Conservation (phyloP, 2,797 vertebrate species). For the Ceryle rudis region DNA sequence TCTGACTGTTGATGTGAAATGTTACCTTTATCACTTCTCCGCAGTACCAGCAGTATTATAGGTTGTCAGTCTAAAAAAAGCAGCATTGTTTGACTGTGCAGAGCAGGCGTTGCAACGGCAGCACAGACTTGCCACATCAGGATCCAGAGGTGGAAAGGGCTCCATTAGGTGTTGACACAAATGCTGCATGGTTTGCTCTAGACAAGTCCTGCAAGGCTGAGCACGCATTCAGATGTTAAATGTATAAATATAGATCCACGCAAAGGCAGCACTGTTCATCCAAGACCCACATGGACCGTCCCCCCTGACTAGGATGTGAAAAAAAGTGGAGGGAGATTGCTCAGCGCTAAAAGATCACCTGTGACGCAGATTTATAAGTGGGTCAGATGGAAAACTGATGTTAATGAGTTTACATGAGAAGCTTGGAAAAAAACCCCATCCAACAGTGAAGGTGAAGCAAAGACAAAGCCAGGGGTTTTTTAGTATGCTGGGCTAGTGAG, state of each 20-base stretch:
- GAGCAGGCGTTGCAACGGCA: not conserved
- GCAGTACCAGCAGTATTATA: constrained; percentile 5
- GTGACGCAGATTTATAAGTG: constrained; percentile 69
- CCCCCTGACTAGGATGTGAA: not conserved
- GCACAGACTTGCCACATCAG: not conserved
- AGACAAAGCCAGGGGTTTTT: not conserved
- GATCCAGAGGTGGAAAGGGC: constrained; percentile 29
- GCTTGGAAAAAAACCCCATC: not conserved
- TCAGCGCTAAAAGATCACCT: constrained; percentile 53
- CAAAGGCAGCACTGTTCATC: not conserved
- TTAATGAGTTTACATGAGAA: constrained; percentile 56
- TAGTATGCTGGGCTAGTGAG: not conserved
- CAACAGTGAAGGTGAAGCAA: not conserved
- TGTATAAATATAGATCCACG: not conserved
- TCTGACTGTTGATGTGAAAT: constrained; percentile 43
- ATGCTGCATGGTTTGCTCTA: fast-evolving
- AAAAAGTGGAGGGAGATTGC: constrained; percentile 48
- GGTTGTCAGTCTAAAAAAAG: constrained; percentile 69
- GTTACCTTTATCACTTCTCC: constrained; percentile 41
- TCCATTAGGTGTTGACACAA: not conserved
- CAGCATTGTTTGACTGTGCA: constrained; percentile 15
- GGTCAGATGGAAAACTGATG: constrained; percentile 64
- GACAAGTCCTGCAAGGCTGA: not conserved
- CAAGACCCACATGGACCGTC: not conserved
- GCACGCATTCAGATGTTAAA: not conserved